Evolutionary conservation across 1,140 invertebrate genomes (phyloP).

Genomic region (Trachymyrmex septentrionalis): DNA sequence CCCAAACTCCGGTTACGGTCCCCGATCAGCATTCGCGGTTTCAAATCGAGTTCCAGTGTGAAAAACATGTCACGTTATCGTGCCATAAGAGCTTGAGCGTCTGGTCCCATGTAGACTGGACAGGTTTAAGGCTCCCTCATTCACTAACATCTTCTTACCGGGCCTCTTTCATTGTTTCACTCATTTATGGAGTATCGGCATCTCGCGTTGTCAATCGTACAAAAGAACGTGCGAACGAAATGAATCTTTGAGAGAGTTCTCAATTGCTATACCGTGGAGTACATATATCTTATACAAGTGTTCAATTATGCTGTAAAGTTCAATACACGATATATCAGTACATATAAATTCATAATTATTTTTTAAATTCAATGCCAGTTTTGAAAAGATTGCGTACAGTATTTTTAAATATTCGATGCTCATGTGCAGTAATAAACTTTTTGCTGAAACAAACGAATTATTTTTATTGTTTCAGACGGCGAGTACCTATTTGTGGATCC

Average conservation of each 20-base stretch:
- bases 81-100: conserved; percentile 66
- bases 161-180: conserved; percentile 82
- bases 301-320: background rate
- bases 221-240: conserved; percentile 81
- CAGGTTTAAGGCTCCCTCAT: conserved; percentile 79
- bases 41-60: conserved; percentile 63
- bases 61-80: conserved; percentile 72
- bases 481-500: conserved; percentile 98
- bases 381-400: background rate
- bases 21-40: conserved; percentile 26
- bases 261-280: conserved; percentile 72
- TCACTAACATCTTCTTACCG: conserved; percentile 77
- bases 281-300: conserved; percentile 38
- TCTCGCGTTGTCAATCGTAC: conserved; percentile 71
- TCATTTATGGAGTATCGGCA: conserved; percentile 78
- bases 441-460: conserved; percentile 1
- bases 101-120: conserved; percentile 77
- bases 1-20: conserved; percentile 15
- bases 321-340: background rate
- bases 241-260: conserved; percentile 56
- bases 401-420: background rate
- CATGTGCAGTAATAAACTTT: background rate
- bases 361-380: background rate
- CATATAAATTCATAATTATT: background rate
- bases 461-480: conserved; percentile 91